These are phyloP conservation scores for Clupea harengus DNA, from an alignment of 2,113 vertebrate species.

Conservation along the genomic window DNA sequence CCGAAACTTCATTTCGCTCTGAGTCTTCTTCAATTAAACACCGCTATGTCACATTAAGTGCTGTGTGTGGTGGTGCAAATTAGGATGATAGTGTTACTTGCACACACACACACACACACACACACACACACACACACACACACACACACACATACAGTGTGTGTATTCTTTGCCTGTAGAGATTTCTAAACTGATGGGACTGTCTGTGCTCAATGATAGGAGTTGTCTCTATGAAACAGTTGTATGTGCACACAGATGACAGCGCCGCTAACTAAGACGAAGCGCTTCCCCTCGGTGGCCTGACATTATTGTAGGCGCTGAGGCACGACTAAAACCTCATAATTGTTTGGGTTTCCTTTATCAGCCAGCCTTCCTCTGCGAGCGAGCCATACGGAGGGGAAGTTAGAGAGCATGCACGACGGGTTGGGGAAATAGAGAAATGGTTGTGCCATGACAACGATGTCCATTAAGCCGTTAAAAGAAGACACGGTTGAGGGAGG, in stretches of 20 bases:
- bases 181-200: constrained; percentile 16
- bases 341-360: constrained; percentile 65
- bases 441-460: constrained; percentile 40
- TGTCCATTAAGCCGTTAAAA: constrained; percentile 51
- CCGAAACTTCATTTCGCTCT: background rate
- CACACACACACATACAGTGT: background rate
- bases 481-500: constrained; percentile 40
- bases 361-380: constrained; percentile 51
- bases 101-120: background rate
- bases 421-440: constrained; percentile 52
- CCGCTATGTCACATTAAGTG: background rate
- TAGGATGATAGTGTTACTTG: background rate
- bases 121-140: background rate
- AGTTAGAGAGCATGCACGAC: constrained; percentile 52
- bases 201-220: constrained; percentile 27
- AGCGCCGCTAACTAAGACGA: constrained; percentile 60
- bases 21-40: constrained; percentile 4
- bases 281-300: constrained; percentile 48
- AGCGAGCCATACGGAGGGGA: constrained; percentile 50
- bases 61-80: background rate
- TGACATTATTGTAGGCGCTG: constrained; percentile 53
- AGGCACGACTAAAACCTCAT: constrained; percentile 58
- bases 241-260: constrained; percentile 40
- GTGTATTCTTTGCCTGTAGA: background rate
- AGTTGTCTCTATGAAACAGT: constrained; percentile 28